Conservation (phyloP, 1,140 invertebrate genomes). For the Drosophila eugracilis region DNA sequence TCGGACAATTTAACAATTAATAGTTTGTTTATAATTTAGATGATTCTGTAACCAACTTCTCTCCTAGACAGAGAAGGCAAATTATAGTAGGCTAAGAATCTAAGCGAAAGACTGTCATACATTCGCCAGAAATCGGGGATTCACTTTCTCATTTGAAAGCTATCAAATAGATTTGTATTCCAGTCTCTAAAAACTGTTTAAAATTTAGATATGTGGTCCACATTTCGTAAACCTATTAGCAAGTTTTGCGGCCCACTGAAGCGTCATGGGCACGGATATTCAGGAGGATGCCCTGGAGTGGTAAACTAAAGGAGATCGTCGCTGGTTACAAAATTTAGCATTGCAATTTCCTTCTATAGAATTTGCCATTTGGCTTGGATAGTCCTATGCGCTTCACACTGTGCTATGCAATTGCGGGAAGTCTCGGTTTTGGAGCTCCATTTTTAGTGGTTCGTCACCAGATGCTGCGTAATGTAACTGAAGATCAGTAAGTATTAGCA, state of each 20-base stretch:
- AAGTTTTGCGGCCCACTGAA: constrained; percentile 16
- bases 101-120: no score
- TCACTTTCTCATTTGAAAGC: neutral
- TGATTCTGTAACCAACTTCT: no score
- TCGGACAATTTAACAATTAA: no score
- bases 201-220: constrained; percentile 51
- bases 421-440: constrained; percentile 60
- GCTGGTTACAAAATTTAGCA: neutral
- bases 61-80: no score
- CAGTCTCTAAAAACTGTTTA: constrained; percentile 1
- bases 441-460: constrained; percentile 61
- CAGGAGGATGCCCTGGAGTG: constrained; percentile 50
- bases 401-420: constrained; percentile 37
- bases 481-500: constrained; percentile 28
- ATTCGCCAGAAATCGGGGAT: neutral
- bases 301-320: constrained; percentile 2
- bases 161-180: neutral
- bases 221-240: constrained; percentile 19
- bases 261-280: constrained; percentile 39
- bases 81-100: no score
- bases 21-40: no score
- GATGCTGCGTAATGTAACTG: constrained; percentile 49
- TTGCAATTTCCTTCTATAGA: constrained; percentile 20
- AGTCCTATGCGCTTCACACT: constrained; percentile 59
- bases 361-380: constrained; percentile 60